phyloP scores from a whole-genome alignment of 2,113 vertebrate genomes.

The Zosterops pallidus region DNA sequence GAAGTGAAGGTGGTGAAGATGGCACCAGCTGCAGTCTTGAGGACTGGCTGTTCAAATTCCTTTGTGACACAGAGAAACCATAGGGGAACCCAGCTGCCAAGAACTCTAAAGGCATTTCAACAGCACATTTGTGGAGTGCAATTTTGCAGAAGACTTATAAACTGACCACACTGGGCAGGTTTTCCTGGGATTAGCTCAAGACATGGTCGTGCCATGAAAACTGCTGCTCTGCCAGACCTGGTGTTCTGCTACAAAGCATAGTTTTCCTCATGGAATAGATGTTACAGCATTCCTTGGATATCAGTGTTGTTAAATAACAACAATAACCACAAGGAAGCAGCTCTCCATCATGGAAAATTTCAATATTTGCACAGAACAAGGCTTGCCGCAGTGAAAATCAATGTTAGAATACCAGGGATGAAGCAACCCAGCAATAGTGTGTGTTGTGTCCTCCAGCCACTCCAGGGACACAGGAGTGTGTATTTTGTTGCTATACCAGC shows the following conservation, averaged over 20 bases:
- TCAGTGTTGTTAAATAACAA: constrained; percentile 38
- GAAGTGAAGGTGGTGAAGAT: neutral
- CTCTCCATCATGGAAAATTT: constrained; percentile 39
- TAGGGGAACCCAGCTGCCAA: neutral
- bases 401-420: neutral
- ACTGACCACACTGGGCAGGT: constrained; percentile 35
- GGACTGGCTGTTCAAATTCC: constrained; percentile 4
- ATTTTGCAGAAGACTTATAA: constrained; percentile 58
- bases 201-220: constrained; percentile 1
- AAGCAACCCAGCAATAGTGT: neutral
- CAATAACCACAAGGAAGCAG: neutral
- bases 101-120: constrained; percentile 44
- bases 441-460: neutral
- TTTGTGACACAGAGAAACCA: neutral
- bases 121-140: constrained; percentile 24
- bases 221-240: neutral
- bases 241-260: neutral
- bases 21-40: neutral
- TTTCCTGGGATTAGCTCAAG: constrained; percentile 33
- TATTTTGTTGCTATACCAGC: constrained; percentile 7
- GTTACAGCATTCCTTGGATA: constrained; percentile 43
- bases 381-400: neutral
- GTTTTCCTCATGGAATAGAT: constrained; percentile 49
- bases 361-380: neutral
- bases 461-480: neutral